phyloP scores from a whole-genome alignment of 2,888 invertebrate genomes.

The Trachelus stipa region DNA sequence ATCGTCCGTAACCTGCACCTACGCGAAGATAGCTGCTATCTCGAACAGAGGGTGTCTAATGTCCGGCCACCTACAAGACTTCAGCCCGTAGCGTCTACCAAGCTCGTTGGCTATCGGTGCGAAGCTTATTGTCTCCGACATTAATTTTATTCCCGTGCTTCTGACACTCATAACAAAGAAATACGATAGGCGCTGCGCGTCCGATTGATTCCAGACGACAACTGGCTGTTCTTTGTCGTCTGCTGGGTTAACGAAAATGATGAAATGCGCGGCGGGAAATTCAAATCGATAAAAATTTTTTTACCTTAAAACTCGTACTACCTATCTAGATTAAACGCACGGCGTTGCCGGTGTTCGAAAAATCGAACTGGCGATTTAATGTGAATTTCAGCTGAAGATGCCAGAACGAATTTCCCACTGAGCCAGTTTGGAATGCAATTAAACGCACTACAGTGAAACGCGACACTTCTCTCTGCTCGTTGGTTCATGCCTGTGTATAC shows the following conservation, averaged over 20 bases:
- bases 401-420: conserved; percentile 45
- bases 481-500: conserved; percentile 6
- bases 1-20: not conserved
- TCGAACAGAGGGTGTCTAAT: conserved; percentile 45
- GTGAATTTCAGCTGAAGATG: conserved; percentile 43
- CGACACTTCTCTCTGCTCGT: conserved; percentile 36
- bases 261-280: not conserved
- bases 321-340: not conserved
- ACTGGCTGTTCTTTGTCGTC: not conserved
- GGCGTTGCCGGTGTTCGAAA: not conserved
- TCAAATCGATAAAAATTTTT: not conserved
- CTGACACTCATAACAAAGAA: conserved; percentile 42
- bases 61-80: conserved; percentile 46
- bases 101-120: conserved; percentile 24
- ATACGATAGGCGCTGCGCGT: conserved; percentile 38
- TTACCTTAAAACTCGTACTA: not conserved
- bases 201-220: conserved; percentile 26
- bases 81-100: conserved; percentile 15
- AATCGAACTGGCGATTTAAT: conserved; percentile 28
- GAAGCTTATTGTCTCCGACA: conserved; percentile 50
- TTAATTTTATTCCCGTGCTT: conserved; percentile 43
- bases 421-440: conserved; percentile 64
- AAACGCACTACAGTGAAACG: conserved; percentile 60
- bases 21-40: conserved; percentile 50
- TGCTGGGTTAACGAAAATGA: not conserved